A percentile compares a stretch with the other conserved stretches of the same genome.
These are phyloP conservation scores for Parotia lawesii DNA, from an alignment of 2,113 vertebrate genomes.

Conservation along the genomic window DNA sequence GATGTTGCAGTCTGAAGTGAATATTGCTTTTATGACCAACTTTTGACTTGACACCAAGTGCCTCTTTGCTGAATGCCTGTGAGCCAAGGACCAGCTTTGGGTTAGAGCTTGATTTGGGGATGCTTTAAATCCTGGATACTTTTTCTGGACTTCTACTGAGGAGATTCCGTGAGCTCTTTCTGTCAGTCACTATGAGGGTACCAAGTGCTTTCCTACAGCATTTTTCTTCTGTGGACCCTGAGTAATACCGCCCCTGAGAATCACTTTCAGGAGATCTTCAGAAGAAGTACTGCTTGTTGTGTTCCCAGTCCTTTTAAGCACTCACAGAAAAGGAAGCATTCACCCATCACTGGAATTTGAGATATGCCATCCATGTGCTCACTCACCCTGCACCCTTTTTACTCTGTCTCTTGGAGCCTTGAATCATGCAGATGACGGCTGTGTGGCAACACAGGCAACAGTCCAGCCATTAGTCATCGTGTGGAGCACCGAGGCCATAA, in stretches of 20 bases:
- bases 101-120: background rate
- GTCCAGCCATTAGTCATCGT: background rate
- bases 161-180: background rate
- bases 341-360: background rate
- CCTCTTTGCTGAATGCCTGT: background rate
- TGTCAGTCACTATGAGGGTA: background rate
- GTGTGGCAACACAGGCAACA: background rate
- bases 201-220: background rate
- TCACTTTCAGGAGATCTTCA: background rate
- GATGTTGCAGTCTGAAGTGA: background rate
- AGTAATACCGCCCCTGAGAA: background rate
- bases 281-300: background rate
- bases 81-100: background rate
- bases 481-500: background rate
- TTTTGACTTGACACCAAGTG: accelerated
- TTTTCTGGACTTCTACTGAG: background rate
- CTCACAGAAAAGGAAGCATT: background rate
- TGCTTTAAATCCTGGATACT: background rate
- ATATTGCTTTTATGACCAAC: background rate
- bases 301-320: background rate
- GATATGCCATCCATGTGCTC: background rate
- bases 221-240: background rate
- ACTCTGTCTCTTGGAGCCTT: background rate
- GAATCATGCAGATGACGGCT: background rate
- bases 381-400: background rate